Base-by-base conservation (phyloP, 2,797 vertebrate genomes). In the Pseudotriccus pelzelni region DNA sequence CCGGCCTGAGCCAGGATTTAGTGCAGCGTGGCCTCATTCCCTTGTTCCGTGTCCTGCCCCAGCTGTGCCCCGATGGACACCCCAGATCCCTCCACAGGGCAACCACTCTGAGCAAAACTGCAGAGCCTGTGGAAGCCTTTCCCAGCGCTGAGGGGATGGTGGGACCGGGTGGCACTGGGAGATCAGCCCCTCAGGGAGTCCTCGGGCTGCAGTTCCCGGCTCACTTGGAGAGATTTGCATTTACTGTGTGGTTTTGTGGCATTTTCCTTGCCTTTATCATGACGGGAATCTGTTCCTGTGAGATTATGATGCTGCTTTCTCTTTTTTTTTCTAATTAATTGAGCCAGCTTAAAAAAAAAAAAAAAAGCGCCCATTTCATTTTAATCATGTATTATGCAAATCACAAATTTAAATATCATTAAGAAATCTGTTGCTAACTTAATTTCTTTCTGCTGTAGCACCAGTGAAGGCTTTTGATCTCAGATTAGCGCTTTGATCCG, bases 341-440 rank as follows among this genome's bases (percentile, higher is more conserved):
- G 90, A 93, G 81, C 56, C 73, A 5, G 50, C 76, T 72, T 82
- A 25, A 73, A 74, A 28, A 81, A 68, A 82, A 70, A 30, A 36
- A 36, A 7, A 68, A 79, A 82, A 63, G 60, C n/a, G 43, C 25
- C 75, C 53, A 41, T 94, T 96, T 95, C 80, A 87, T 94, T 96
- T 96, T 59, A 90, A 82, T 87, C 87, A 56, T 91, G 88, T 88
- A 67, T 91, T 91, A 95, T 97, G 96, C 93, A 97, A 97, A 97
- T 97, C 46, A 92, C 88, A 89, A 96, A 92, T 94, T 91, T 96
- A 96, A 96, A 97, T 97, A 97, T 87, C 96, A 95, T 89, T 86
- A 94, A 87, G 94, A 73, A 95, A 96, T 96, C 92, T 93, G 94
- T 93, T 96, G 95, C 95, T 96, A 89, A 74, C 85, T 92, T 93